Conservation (phyloP, 1,140 invertebrate species). For the Trypoxylus dichotomus region DNA sequence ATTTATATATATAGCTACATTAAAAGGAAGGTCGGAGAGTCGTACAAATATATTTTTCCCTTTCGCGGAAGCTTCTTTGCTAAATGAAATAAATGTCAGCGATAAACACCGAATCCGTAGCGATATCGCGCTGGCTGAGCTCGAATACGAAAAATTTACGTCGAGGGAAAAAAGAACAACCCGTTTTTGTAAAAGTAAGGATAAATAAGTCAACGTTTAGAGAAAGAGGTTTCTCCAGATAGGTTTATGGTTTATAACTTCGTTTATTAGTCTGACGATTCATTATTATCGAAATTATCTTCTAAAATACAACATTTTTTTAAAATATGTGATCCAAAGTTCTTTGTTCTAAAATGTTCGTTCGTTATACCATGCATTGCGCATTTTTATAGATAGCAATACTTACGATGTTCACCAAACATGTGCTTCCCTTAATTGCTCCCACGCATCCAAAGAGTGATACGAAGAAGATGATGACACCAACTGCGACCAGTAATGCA, state of each 20-base stretch:
- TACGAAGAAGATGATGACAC: conserved; percentile 75
- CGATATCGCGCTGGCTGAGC: not conserved
- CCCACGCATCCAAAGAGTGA: conserved; percentile 82
- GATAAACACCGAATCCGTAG: conserved; percentile 8
- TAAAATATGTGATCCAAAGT: no score
- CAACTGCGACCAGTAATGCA: conserved; percentile 73
- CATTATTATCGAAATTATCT: no score
- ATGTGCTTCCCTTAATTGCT: conserved; percentile 79
- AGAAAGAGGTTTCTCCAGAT: no score
- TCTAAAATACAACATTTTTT: no score
- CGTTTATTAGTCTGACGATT: no score
- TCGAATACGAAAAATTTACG: conserved; percentile 13
- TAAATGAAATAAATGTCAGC: conserved; percentile 22
- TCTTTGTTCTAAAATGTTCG: no score
- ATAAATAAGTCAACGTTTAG: not conserved
- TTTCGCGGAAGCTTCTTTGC: not conserved
- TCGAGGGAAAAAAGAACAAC: not conserved
- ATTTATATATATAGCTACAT: not conserved
- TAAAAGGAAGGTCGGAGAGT: conserved; percentile 8
- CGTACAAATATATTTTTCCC: conserved; percentile 15
- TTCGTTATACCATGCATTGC: no score
- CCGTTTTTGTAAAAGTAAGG: not conserved
- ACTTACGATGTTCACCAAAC: conserved; percentile 76
- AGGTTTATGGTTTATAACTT: no score
- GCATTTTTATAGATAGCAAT: not conserved